Evolutionary conservation across 2,113 vertebrate genomes (phyloP).

Genomic region (Myotis brandtii): DNA sequence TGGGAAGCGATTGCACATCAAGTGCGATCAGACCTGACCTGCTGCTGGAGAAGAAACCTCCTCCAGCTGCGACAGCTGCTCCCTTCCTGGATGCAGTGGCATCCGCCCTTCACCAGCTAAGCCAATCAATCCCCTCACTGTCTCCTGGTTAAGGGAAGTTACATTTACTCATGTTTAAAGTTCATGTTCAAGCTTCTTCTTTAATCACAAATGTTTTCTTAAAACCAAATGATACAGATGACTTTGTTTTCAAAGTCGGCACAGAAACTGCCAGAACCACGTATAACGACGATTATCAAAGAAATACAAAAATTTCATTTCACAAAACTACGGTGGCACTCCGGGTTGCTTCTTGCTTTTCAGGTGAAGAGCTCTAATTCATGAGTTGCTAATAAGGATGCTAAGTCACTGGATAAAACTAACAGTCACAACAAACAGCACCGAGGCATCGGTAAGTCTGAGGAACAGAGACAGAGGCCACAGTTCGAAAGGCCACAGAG

Average conservation of each 20-base stretch:
- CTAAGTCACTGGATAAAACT: not conserved
- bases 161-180: not conserved
- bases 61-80: not conserved
- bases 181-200: not conserved
- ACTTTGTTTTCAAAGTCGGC: constrained; percentile 21
- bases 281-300: not conserved
- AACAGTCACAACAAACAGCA: constrained; percentile 51
- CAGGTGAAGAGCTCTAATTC: constrained; percentile 1
- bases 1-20: not conserved
- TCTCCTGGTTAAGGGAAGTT: not conserved
- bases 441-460: not conserved
- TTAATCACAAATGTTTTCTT: constrained; percentile 34
- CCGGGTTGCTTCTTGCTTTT: not conserved
- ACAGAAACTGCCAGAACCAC: not conserved
- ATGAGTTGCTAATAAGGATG: constrained; percentile 26
- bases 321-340: not conserved
- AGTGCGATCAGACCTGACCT: not conserved
- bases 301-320: constrained; percentile 37
- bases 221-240: not conserved
- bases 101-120: not conserved
- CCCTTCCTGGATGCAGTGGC: not conserved
- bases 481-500: constrained; percentile 1
- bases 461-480: not conserved
- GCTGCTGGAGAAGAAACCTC: not conserved
- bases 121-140: not conserved